Conservation (phyloP, 2,113 vertebrate genomes). For the Opisthocomus hoazin region DNA sequence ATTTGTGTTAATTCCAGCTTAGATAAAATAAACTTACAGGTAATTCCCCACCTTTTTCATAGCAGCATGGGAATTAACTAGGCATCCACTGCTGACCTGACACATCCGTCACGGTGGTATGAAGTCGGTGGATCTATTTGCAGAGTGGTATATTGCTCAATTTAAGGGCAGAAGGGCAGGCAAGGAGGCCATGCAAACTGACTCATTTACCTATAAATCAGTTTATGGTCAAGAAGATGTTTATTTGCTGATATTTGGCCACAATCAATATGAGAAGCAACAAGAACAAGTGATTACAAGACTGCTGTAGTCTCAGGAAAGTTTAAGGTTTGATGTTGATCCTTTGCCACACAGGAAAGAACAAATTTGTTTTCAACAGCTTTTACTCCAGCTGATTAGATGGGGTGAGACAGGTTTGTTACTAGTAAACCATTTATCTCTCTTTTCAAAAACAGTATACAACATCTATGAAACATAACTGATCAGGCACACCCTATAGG, state of each 20-base stretch:
- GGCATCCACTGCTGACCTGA: background rate
- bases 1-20: background rate
- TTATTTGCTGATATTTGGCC: background rate
- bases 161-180: background rate
- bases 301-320: background rate
- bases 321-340: background rate
- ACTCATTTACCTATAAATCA: background rate
- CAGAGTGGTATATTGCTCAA: background rate
- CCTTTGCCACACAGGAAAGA: background rate
- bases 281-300: background rate
- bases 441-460: background rate
- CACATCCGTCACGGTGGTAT: background rate
- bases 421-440: slow-evolving; percentile 8
- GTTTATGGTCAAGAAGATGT: background rate
- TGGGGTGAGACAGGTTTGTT: slow-evolving; percentile 1
- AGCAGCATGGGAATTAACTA: background rate
- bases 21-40: background rate
- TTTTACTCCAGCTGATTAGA: slow-evolving; percentile 6
- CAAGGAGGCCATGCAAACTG: background rate
- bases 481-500: slow-evolving; percentile 17
- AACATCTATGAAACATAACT: background rate
- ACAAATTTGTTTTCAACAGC: slow-evolving; percentile 40
- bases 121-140: background rate
- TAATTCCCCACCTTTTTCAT: background rate
- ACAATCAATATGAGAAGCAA: background rate